These are phyloP conservation scores for Nysson spinosus DNA, from an alignment of 2,888 invertebrate genomes.

Conservation along the genomic window DNA sequence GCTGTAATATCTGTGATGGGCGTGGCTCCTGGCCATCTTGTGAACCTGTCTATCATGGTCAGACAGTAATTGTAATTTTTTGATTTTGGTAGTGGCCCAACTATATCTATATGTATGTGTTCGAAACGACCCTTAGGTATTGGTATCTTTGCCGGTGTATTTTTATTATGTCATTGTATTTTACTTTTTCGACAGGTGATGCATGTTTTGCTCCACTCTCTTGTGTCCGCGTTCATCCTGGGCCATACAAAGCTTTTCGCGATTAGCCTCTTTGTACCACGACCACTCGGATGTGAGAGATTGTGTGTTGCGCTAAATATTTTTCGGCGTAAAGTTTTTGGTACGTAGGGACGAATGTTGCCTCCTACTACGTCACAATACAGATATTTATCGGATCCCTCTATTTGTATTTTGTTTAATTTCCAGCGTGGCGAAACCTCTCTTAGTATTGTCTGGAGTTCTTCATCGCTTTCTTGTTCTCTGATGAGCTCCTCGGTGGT, in stretches of 20 bases:
- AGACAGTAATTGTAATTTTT: not conserved
- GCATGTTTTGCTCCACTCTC: constrained; percentile 9
- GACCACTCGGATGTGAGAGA: constrained; percentile 16
- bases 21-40: constrained; percentile 2
- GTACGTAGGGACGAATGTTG: constrained; percentile 8
- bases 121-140: constrained; percentile 7
- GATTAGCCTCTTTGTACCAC: constrained; percentile 3
- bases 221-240: constrained; percentile 6
- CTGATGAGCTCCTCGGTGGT: constrained; percentile 18
- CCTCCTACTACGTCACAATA: constrained; percentile 3
- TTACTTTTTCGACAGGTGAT: constrained; percentile 6
- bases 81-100: not conserved
- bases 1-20: not conserved
- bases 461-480: constrained; percentile 24
- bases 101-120: constrained; percentile 11
- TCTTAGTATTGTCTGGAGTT: constrained; percentile 17
- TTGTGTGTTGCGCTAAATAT: constrained; percentile 5
- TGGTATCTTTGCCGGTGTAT: not conserved
- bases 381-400: constrained; percentile 3
- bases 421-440: constrained; percentile 9
- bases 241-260: constrained; percentile 22
- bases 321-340: not conserved
- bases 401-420: constrained; percentile 4
- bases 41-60: not conserved
- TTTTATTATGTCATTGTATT: constrained; percentile 16